Conservation (phyloP, 2,888 invertebrate genomes). For the Trilocha varians region DNA sequence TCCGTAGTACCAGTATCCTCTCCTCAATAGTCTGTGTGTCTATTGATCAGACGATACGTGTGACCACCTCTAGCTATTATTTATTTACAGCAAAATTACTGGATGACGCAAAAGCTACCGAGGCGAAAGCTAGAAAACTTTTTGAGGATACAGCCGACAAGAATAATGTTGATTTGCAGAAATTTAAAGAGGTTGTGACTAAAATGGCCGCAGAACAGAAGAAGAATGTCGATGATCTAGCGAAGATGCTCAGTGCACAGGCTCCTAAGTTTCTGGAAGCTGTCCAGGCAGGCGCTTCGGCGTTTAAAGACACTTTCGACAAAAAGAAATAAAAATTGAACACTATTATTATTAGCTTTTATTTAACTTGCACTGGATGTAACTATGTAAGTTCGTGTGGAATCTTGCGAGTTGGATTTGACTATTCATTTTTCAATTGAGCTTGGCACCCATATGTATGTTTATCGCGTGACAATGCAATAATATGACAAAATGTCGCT, state of each 20-base stretch:
- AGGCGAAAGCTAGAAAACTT: conserved; percentile 7
- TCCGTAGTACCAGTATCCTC: too few relatives aligned
- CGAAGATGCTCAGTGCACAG: conserved; percentile 8
- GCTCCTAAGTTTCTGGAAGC: conserved; percentile 10
- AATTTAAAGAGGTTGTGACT: conserved; percentile 10
- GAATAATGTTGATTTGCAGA: conserved; percentile 6
- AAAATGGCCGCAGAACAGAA: conserved; percentile 12
- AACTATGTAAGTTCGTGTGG: too few relatives aligned
- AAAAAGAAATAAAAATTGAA: conserved; percentile 3
- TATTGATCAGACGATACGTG: too few relatives aligned
- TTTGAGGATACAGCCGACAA: conserved; percentile 8
- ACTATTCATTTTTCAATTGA: too few relatives aligned
- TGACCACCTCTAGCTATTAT: too few relatives aligned
- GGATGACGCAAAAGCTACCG: conserved; percentile 10
- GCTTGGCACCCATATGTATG: too few relatives aligned
- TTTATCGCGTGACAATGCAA: too few relatives aligned
- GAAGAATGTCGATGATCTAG: conserved; percentile 8
- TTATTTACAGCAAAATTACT: conserved; percentile 16
- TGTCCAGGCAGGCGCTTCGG: conserved; percentile 7
- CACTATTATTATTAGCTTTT: not conserved
- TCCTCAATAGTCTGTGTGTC: too few relatives aligned
- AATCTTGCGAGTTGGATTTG: too few relatives aligned
- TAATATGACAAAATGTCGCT: too few relatives aligned
- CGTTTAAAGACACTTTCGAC: conserved; percentile 6
- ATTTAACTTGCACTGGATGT: too few relatives aligned